Percentiles rank a stretch among this genome's conserved stretches.
Evolutionary conservation across 2,888 invertebrate genomes (phyloP).

Genomic region (Rutpela maculata): DNA sequence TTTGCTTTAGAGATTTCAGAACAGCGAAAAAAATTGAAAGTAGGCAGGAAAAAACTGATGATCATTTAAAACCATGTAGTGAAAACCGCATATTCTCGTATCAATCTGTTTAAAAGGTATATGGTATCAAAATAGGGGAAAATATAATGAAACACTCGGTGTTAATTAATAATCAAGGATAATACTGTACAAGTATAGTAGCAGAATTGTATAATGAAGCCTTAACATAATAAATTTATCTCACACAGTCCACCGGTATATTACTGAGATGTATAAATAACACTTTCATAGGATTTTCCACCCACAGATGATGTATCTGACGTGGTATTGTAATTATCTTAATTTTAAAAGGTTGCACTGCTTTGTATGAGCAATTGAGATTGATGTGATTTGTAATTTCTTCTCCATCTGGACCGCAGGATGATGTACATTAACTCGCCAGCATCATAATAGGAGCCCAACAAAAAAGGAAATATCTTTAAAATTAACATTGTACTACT

Average conservation of each 20-base stretch:
- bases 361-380: conserved; percentile 7
- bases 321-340: neutral
- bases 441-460: neutral
- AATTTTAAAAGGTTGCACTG: conserved; percentile 2
- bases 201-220: too few relatives aligned
- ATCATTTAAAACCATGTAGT: too few relatives aligned
- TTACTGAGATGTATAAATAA: neutral
- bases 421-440: neutral
- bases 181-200: too few relatives aligned
- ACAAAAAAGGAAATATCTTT: conserved; percentile 7
- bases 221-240: neutral
- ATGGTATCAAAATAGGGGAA: too few relatives aligned
- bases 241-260: neutral
- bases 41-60: too few relatives aligned
- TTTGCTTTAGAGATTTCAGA: too few relatives aligned
- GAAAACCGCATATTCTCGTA: too few relatives aligned
- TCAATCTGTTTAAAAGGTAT: too few relatives aligned
- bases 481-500: conserved; percentile 6
- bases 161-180: too few relatives aligned
- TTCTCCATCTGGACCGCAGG: neutral
- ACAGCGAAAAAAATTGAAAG: too few relatives aligned
- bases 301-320: neutral
- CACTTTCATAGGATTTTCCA: neutral
- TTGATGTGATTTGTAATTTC: conserved; percentile 6
- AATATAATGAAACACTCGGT: too few relatives aligned